phyloP scores from a whole-genome alignment of 1,140 invertebrate species.

The Cheumatopsyche charites region DNA sequence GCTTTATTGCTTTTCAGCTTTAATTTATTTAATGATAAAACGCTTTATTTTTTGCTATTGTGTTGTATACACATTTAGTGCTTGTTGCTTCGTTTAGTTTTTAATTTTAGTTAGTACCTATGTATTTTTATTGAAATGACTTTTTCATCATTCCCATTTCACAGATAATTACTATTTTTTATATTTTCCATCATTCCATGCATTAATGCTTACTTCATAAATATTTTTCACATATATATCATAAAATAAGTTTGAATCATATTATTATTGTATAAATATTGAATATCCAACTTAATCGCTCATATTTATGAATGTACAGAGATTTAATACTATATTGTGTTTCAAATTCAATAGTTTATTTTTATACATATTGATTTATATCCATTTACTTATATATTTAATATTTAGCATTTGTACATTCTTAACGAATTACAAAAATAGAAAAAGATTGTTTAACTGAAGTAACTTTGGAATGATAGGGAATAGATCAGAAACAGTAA shows the following conservation, averaged over 20 bases:
- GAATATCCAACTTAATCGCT: no score
- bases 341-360: slow-evolving; percentile 27
- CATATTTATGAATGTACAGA: neutral
- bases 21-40: slow-evolving; percentile 14
- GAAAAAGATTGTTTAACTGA: neutral
- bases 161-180: neutral
- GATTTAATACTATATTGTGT: slow-evolving; percentile 22
- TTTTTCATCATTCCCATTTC: no score
- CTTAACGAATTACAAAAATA: neutral
- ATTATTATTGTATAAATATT: no score
- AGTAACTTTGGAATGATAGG: slow-evolving; percentile 7
- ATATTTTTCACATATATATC: no score
- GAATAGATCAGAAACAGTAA: neutral
- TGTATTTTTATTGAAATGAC: neutral
- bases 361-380: slow-evolving; percentile 24
- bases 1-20: slow-evolving; percentile 28
- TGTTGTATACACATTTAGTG: slow-evolving; percentile 9
- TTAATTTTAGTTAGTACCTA: slow-evolving; percentile 10
- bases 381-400: neutral
- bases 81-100: slow-evolving; percentile 21
- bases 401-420: neutral
- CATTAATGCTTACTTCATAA: neutral
- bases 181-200: neutral
- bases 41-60: slow-evolving; percentile 28
- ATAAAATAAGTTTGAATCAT: no score